Percentiles rank a stretch among this genome's conserved stretches.
Evolutionary conservation across 1,140 invertebrate genomes (phyloP).

Genomic region (Chlorops oryzae): DNA sequence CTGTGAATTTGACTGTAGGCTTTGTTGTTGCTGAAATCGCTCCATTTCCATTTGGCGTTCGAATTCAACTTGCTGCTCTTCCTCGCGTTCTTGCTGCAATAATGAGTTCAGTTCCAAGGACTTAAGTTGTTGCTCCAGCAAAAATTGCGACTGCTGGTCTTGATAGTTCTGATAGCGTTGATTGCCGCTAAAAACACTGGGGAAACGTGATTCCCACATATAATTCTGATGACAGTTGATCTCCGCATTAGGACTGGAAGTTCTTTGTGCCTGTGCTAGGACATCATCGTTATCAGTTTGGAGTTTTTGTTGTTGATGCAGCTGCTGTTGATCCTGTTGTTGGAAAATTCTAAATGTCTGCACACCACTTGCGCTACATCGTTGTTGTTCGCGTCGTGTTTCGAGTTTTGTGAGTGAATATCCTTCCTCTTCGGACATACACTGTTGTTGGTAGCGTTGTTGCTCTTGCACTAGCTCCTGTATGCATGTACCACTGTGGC

Average conservation of each 20-base stretch:
- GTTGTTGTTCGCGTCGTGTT: constrained; percentile 37
- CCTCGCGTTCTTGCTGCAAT: constrained; percentile 39
- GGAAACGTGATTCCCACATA: no score
- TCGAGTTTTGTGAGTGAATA: constrained; percentile 42
- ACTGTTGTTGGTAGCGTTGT: constrained; percentile 39
- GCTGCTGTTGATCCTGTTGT: neutral
- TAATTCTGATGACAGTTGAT: no score
- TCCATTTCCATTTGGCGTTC: constrained; percentile 22
- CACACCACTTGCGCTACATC: neutral
- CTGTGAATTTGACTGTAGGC: constrained; percentile 13
- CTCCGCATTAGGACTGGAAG: no score
- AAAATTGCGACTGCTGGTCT: neutral
- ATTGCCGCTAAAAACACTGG: no score
- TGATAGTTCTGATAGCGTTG: no score
- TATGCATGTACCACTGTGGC: constrained; percentile 19
- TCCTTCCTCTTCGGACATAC: constrained; percentile 28
- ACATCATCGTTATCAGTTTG: constrained; percentile 1
- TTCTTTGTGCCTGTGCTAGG: no score
- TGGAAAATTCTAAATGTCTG: constrained; percentile 12
- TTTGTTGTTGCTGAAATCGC: neutral
- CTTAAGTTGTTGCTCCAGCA: constrained; percentile 17
- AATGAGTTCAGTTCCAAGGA: constrained; percentile 35
- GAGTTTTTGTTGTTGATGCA: neutral
- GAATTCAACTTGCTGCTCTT: constrained; percentile 37
- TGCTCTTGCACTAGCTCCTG: constrained; percentile 39